Evolutionary conservation across 1,140 invertebrate species (phyloP), one percentile per base, ranked within the genome.

Genomic region (Drosophila triauraria): DNA sequence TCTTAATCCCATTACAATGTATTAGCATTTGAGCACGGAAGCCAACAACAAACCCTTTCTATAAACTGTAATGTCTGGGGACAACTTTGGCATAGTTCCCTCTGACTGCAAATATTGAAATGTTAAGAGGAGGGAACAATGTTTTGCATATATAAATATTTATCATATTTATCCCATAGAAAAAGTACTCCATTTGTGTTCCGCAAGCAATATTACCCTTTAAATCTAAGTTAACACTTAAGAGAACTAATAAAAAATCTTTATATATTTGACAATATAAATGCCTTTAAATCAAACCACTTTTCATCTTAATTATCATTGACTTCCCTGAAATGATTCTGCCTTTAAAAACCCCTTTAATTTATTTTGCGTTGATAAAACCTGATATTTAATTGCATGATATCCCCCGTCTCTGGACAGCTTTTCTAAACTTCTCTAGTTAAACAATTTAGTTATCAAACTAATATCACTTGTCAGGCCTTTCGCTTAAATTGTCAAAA

Each of bases 401-500:
- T 40, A 60, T 42, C 35, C 35, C 17, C 30, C 32, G 25, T 1
- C 9, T 6, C 1, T 20, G 15, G 12, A 42, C 23, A 20, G n/a
- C 12, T 46, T 25, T 35, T 17, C 20, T 10, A 27, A 12, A 38
- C 23, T 23, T 43, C 46, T 25, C 15, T 35, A 40, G 38, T 68
- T 27, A 68, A n/a, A 20, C 44, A 7, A 62, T 65, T 44, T 35
- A 62, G 62, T 25, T 62, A 65, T 65, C 40, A 62, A 4, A 17
- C 27, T 43, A 35, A 68, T 53, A n/a, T 3, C 47, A 32, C n/a
- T 27, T 32, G 50, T 43, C 65, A 35, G 27, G 46, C 65, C 10
- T 13, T 65, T 32, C 35, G 35, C n/a, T 53, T 40, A 69, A 46
- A n/a, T 30, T 54, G 67, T 69, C 67, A 35, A 23, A 68, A 68